Evolutionary conservation across 2,888 invertebrate species (phyloP).

Genomic region (Platypus cylindrus): DNA sequence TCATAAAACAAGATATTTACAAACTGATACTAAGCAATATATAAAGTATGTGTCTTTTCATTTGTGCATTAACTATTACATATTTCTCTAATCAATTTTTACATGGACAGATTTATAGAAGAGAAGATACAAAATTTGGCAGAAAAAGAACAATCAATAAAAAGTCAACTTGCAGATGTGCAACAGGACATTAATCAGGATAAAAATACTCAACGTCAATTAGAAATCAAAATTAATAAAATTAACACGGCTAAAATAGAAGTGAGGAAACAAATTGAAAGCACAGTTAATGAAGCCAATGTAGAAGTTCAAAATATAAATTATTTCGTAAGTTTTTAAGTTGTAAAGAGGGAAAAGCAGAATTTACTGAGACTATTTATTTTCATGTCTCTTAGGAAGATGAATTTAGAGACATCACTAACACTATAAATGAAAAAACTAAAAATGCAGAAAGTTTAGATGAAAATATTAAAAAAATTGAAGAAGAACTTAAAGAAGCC

Average conservation of each 20-base stretch:
- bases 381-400: constrained; percentile 26
- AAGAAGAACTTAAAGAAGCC: too few relatives aligned
- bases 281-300: constrained; percentile 28
- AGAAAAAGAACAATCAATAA: constrained; percentile 27
- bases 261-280: constrained; percentile 24
- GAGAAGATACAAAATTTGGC: constrained; percentile 19
- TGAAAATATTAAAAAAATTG: too few relatives aligned
- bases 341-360: not conserved
- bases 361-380: not conserved
- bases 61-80: not conserved
- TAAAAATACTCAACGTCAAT: constrained; percentile 18
- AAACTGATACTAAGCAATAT: constrained; percentile 52
- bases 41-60: constrained; percentile 37
- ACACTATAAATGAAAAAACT: too few relatives aligned
- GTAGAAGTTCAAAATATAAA: constrained; percentile 29
- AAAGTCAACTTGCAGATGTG: constrained; percentile 24
- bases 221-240: constrained; percentile 27
- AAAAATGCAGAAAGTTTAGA: too few relatives aligned
- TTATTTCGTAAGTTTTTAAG: constrained; percentile 22
- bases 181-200: constrained; percentile 21
- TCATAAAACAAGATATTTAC: constrained; percentile 44
- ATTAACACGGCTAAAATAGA: constrained; percentile 20
- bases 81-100: not conserved
- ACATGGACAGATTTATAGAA: constrained; percentile 16
- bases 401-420: constrained; percentile 28